Evolutionary conservation across 2,888 invertebrate genomes (phyloP).

Genomic region (Loripinus fragilis): DNA sequence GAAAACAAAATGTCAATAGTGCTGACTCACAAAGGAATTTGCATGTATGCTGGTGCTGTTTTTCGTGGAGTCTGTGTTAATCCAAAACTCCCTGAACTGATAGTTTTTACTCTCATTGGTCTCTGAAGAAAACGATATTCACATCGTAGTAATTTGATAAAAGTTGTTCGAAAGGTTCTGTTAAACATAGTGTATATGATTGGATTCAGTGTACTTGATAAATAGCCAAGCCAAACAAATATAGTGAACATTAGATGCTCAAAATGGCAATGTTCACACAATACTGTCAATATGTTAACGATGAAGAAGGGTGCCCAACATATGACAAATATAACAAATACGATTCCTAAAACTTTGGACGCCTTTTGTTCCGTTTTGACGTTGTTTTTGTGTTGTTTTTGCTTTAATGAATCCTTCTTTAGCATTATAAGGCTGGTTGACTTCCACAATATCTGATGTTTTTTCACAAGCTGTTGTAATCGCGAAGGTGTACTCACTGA

Average conservation of each 20-base stretch:
- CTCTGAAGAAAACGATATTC: conserved; percentile 71
- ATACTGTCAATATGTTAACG: conserved; percentile 81
- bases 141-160: conserved; percentile 79
- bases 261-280: conserved; percentile 90
- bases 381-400: conserved; percentile 59
- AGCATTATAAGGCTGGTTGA: conserved; percentile 75
- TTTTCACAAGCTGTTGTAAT: conserved; percentile 68
- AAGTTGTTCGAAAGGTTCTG: conserved; percentile 80
- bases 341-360: conserved; percentile 88
- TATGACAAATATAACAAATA: conserved; percentile 82
- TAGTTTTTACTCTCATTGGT: conserved; percentile 52
- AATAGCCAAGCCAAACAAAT: conserved; percentile 82
- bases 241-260: conserved; percentile 83
- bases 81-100: conserved; percentile 11
- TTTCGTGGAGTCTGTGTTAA: background rate
- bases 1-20: too few relatives aligned
- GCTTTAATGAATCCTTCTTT: conserved; percentile 66
- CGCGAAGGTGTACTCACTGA: conserved; percentile 52
- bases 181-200: conserved; percentile 83
- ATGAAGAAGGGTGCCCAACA: conserved; percentile 83
- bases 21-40: conserved; percentile 5
- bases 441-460: conserved; percentile 69
- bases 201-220: conserved; percentile 82
- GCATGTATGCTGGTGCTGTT: background rate
- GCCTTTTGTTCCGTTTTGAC: conserved; percentile 97